A percentile compares a stretch with the other conserved stretches of the same genome.
These are phyloP conservation scores for Aldabrachelys gigantea DNA, from an alignment of 2,113 vertebrate genomes.

Conservation along the genomic window DNA sequence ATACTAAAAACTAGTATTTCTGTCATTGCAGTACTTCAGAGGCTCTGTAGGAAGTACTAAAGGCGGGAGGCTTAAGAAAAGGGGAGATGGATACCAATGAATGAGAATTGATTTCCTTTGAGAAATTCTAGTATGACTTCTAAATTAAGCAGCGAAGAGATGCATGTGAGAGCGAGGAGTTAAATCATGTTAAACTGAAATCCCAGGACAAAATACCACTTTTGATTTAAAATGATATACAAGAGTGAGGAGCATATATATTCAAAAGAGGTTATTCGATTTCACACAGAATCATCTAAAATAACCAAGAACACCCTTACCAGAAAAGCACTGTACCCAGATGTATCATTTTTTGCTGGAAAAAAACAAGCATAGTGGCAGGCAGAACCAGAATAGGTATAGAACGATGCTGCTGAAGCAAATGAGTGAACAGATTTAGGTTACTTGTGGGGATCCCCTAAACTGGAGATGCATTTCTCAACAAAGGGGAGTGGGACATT, in stretches of 20 bases:
- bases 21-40: not conserved
- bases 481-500: accelerated
- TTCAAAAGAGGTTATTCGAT: not conserved
- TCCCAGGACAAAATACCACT: not conserved
- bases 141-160: slow-evolving; percentile 48
- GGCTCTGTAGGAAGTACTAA: slow-evolving; percentile 9
- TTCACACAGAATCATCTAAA: not conserved
- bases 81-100: slow-evolving; percentile 44
- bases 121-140: slow-evolving; percentile 38
- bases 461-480: not conserved
- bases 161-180: slow-evolving; percentile 13
- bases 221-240: slow-evolving; percentile 11
- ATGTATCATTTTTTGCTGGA: not conserved
- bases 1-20: not conserved
- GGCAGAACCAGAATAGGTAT: not conserved
- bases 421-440: not conserved
- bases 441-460: not conserved
- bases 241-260: not conserved
- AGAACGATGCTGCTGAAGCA: not conserved
- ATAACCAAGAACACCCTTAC: not conserved
- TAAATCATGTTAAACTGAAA: slow-evolving; percentile 50
- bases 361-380: not conserved
- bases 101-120: slow-evolving; percentile 58
- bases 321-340: not conserved
- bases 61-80: slow-evolving; percentile 29